A percentile compares a stretch with the other conserved stretches of the same genome.
These are phyloP conservation scores for Peucedramus taeniatus DNA, from an alignment of 2,113 vertebrate species.

Conservation along the genomic window DNA sequence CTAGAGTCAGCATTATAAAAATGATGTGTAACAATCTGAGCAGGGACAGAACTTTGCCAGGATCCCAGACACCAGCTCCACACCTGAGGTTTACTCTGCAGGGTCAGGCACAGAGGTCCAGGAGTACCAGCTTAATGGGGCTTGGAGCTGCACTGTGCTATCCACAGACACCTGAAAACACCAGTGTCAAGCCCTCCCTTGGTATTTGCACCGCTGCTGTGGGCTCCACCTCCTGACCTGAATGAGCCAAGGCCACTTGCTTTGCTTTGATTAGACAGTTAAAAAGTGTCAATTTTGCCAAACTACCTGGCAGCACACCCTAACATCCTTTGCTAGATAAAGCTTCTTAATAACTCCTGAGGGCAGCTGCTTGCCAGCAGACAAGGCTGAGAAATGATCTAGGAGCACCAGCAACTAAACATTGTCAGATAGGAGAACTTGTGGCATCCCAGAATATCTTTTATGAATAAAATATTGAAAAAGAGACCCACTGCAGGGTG, in stretches of 20 bases:
- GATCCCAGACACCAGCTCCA: not conserved
- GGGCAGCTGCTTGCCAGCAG: not conserved
- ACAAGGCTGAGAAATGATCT: not conserved
- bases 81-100: not conserved
- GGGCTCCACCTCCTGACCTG: not conserved
- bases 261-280: not conserved
- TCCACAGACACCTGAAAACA: not conserved
- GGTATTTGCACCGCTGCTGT: not conserved
- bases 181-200: accelerated
- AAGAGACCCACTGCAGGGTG: not conserved
- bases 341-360: not conserved
- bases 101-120: not conserved
- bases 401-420: not conserved
- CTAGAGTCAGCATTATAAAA: not conserved
- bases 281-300: not conserved
- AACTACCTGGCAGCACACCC: not conserved
- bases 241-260: not conserved
- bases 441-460: not conserved
- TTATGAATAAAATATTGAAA: not conserved
- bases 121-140: not conserved
- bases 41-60: not conserved
- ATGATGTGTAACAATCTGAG: not conserved
- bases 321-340: not conserved
- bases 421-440: not conserved
- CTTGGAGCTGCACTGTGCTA: not conserved